Evolutionary conservation across 2,113 vertebrate genomes (phyloP), one percentile per base, ranked within the genome.

Genomic region (Okapia johnstoni): DNA sequence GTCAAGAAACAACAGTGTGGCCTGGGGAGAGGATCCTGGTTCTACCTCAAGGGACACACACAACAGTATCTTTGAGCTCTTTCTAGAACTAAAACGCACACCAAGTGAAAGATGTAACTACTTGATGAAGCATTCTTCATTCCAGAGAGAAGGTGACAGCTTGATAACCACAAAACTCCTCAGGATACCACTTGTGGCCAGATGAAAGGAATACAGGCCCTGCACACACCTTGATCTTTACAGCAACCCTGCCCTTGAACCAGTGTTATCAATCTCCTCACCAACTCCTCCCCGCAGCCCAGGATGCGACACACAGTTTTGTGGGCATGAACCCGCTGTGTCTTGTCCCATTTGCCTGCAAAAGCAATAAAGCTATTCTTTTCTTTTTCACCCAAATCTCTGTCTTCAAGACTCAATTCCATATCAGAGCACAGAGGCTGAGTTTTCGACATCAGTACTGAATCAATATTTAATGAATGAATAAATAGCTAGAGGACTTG

Each of bases 251-350:
- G 48, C 48, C 28, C 48, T 3, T 52, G 48, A n/a, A 52, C 77
- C 17, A 52, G 9, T 80, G 16, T 50, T 33, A 21, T 12, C 10
- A 80, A 13, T 3, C 48, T 80, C 28, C 46, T 33, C 48, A 80
- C 77, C 48, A 80, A 4, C 52, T 33, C 77, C 17, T 9, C 5
- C 40, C 40, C 40, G 5, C 40, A 40, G 5, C 40, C 77, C 17
- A 33, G 48, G 30, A 21, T 13, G 48, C 0, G 9, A 80, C 28
- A 33, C 15, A 21, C 17, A 33, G 77, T 33, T 52, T 50, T 80
- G 16, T 16, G 5, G 17, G 16, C 46, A 33, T 80, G 46, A 80
- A 12, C 10, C 28, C 1, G 0, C 16, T 3, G 28, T 19, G 5
- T 76, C 5, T 26, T 76, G 46, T 19, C 77, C 46, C 77, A 50